Evolutionary conservation across 2,888 invertebrate species (phyloP), one percentile per base, ranked within the genome.

Genomic region (Chalcosyrphus nemorum): DNA sequence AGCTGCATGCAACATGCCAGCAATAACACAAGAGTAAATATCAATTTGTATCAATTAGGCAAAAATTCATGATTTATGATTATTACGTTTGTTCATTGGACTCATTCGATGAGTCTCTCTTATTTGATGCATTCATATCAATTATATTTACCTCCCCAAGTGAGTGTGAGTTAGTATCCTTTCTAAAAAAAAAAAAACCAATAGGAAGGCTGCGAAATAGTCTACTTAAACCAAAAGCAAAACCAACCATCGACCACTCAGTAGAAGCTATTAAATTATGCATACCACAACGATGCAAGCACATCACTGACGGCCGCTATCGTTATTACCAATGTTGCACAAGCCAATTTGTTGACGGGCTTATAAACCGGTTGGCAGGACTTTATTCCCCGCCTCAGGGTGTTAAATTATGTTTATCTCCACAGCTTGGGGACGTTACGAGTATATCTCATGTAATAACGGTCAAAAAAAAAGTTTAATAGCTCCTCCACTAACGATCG

Each of bases 21-120:
- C 19, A 57, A 43, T 66, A 61, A 71, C 65, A 43, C 29, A 41
- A 56, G 47, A 72, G 77, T 68, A 78, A 82, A 82, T 82, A 82
- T 63, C 82, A 82, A 78, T 82, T 82, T 82, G 82, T 82, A 77
- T 82, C 72, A 82, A 82, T 82, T 82, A 77, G 63, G 41, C 68
- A 82, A 75, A 56, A 45, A 59, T 35, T 50, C 35, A 61, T 78
- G 82, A 82, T 82, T 77, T 74, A 78, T 68, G 72, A 61, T 77
- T 74, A 74, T 72, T 77, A 66, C 38, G 15, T 27, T 17, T 82
- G 59, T 66, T 61, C 29, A 59, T 27, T 63, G 66, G 52, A 43
- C 19, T 21, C 41, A 56, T 65, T 50, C 41, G 41, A 56, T 47
- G 68, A 57, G 17, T 65, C n/a, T 35, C 45, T 61, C 65, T 38